Conservation (phyloP, 2,113 vertebrate genomes). For the Corythornis cristatus region DNA sequence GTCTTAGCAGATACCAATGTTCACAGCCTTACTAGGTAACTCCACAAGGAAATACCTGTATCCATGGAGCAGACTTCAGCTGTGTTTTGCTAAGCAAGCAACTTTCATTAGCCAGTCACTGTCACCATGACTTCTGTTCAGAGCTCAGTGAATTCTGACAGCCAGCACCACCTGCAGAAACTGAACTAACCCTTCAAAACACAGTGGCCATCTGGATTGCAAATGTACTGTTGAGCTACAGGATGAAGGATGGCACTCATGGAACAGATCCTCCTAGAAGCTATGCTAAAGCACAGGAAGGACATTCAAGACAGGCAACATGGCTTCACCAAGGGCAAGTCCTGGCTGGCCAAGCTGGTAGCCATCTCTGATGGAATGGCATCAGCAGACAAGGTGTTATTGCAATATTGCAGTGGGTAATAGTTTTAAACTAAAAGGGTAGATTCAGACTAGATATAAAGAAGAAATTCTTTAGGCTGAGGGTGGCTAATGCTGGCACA, state of each 20-base stretch:
- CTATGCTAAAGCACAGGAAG: no score
- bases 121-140: not conserved
- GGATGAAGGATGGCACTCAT: not conserved
- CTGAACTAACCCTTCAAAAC: not conserved
- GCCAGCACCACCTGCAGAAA: not conserved
- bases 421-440: no score
- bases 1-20: not conserved
- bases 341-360: no score
- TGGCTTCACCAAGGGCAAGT: no score
- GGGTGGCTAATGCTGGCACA: no score
- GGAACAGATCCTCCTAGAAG: no score
- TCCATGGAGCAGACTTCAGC: not conserved
- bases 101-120: not conserved
- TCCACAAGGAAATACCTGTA: not conserved
- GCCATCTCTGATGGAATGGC: no score
- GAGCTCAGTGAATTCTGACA: not conserved
- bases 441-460: no score
- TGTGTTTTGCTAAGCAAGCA: not conserved
- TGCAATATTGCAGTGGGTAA: no score
- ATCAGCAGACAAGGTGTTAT: no score
- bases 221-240: not conserved
- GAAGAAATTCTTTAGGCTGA: no score
- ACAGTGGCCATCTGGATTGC: not conserved
- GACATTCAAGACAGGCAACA: no score
- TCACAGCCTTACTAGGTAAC: not conserved